Evolutionary conservation across 2,888 invertebrate species (phyloP).

Genomic region (Drosophila infuscata): DNA sequence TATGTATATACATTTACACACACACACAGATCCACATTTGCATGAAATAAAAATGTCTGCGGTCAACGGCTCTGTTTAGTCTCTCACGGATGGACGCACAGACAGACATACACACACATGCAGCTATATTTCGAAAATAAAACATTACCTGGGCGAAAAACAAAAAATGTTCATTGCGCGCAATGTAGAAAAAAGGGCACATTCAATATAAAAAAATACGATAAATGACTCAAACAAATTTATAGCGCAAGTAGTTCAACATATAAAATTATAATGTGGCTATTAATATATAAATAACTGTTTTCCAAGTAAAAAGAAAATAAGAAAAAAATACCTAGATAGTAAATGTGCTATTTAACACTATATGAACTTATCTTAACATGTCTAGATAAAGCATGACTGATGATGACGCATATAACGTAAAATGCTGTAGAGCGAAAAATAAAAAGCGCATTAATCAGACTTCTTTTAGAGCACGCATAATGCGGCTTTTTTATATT

Average conservation of each 20-base stretch:
- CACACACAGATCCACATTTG: not conserved
- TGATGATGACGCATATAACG: not conserved
- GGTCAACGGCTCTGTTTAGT: constrained; percentile 7
- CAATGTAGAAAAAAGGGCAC: not conserved
- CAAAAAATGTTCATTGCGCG: not conserved
- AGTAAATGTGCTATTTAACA: not conserved
- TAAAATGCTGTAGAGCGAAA: not conserved
- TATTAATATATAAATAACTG: not conserved
- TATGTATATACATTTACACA: not conserved
- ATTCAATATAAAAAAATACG: not conserved
- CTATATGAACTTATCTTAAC: not conserved
- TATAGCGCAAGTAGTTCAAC: not conserved
- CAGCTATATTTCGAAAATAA: constrained; percentile 43
- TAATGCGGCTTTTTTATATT: not conserved
- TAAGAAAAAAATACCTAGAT: not conserved
- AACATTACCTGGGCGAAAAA: constrained; percentile 34
- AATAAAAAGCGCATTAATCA: not conserved
- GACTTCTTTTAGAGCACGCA: not conserved
- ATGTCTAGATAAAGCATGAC: not conserved
- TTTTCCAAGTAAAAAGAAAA: not conserved
- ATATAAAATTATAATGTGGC: not conserved
- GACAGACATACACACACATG: not conserved
- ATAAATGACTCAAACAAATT: not conserved
- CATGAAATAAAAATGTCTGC: not conserved
- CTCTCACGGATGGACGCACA: too few relatives aligned